These are phyloP conservation scores for Pyxicephalus adspersus DNA, from an alignment of 2,113 vertebrate genomes.

Conservation along the genomic window DNA sequence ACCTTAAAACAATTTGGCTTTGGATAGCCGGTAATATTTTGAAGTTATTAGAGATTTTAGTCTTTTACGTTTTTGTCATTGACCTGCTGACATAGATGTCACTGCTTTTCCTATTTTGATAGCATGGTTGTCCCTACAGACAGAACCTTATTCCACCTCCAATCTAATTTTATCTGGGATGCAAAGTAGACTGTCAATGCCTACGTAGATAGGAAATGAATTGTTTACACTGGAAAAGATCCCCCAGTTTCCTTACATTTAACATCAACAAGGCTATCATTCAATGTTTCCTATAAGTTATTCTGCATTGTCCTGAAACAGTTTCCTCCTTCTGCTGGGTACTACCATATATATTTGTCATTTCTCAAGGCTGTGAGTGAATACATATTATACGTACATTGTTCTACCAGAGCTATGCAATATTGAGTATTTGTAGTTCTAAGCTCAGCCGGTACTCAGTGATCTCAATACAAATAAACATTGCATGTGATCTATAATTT, in stretches of 20 bases:
- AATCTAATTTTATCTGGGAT: constrained; percentile 35
- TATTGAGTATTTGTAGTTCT: not conserved
- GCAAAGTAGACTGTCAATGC: constrained; percentile 16
- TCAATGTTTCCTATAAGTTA: constrained; percentile 12
- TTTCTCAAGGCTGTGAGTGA: not conserved
- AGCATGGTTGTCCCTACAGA: not conserved
- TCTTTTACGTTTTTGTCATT: not conserved
- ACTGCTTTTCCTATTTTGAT: constrained; percentile 17
- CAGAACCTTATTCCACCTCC: constrained; percentile 5
- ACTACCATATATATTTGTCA: not conserved
- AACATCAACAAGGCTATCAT: not conserved
- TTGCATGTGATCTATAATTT: not conserved
- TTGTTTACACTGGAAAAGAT: constrained; percentile 14
- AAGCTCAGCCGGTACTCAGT: not conserved
- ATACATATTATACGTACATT: not conserved
- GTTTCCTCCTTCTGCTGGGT: not conserved
- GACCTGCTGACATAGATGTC: not conserved
- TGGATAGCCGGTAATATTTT: no score
- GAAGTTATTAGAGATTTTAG: not conserved
- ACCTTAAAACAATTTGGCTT: no score
- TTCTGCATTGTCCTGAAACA: constrained; percentile 3
- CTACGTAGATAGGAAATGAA: constrained; percentile 25
- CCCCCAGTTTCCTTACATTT: constrained; percentile 40
- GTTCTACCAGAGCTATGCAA: not conserved
- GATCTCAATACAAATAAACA: not conserved